Conservation (phyloP, 1,140 invertebrate species). For the Pseudoatta argentina region DNA sequence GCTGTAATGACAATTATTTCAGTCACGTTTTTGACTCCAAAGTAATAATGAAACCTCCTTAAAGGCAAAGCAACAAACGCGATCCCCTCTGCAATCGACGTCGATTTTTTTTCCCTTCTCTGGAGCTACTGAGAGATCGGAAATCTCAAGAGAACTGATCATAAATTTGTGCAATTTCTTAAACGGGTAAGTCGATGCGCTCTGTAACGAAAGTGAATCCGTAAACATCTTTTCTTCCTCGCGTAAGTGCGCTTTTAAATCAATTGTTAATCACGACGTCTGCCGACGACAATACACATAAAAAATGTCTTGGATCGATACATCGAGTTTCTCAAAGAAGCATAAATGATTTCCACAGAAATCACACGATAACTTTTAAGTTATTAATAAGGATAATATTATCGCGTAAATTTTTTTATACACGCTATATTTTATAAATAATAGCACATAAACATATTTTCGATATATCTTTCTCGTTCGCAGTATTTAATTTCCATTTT, state of each 20-base stretch:
- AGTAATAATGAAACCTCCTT: background rate
- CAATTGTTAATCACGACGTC: slow-evolving; percentile 64
- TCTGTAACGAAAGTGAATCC: slow-evolving; percentile 37
- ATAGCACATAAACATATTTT: background rate
- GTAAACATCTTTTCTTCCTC: background rate
- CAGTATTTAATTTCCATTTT: background rate
- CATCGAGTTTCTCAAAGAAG: background rate
- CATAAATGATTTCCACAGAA: background rate
- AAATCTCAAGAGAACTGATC: slow-evolving; percentile 46
- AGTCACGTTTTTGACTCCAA: too few species aligned
- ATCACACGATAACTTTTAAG: background rate
- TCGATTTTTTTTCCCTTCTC: slow-evolving; percentile 16
- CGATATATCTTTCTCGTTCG: background rate
- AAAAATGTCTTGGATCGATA: slow-evolving; percentile 4
- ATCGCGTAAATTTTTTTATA: background rate
- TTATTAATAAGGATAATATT: background rate
- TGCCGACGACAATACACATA: background rate
- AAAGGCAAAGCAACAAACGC: slow-evolving; percentile 16
- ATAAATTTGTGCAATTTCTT: slow-evolving; percentile 67
- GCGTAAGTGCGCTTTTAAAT: slow-evolving; percentile 20
- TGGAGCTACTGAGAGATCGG: background rate
- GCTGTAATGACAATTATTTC: too few species aligned
- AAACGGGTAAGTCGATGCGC: slow-evolving; percentile 18
- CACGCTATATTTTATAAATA: background rate
- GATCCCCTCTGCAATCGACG: slow-evolving; percentile 12